Evolutionary conservation across 2,888 invertebrate genomes (phyloP).

Genomic region (Drosophila fungiperda): DNA sequence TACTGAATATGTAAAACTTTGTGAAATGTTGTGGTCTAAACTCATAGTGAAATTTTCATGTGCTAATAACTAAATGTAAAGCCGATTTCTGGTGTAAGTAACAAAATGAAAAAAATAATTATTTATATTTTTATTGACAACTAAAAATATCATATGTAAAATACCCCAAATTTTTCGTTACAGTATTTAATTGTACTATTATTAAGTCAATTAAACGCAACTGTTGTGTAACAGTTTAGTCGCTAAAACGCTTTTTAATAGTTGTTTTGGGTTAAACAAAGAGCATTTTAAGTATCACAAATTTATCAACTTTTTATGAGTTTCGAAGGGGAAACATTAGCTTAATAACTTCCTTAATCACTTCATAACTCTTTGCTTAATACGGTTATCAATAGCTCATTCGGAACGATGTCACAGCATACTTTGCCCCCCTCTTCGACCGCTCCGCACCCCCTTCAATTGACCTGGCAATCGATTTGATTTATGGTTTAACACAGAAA

Average conservation of each 20-base stretch:
- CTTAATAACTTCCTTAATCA: conserved; percentile 40
- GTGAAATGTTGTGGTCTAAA: neutral
- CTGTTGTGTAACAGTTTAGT: neutral
- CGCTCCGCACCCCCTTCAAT: neutral
- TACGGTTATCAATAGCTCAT: conserved; percentile 41
- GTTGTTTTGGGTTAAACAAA: neutral
- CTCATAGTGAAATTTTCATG: neutral
- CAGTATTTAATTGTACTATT: neutral
- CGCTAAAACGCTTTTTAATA: neutral
- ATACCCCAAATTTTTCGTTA: neutral
- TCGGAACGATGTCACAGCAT: neutral
- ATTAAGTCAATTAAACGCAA: neutral
- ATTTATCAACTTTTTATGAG: conserved; percentile 14
- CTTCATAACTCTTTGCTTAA: conserved; percentile 40
- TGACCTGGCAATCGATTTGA: conserved; percentile 61
- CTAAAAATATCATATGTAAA: too few species aligned
- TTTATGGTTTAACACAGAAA: conserved; percentile 63
- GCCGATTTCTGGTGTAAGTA: neutral
- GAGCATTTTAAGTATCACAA: neutral
- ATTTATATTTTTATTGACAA: too few species aligned
- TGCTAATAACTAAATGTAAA: neutral
- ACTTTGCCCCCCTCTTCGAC: too few species aligned
- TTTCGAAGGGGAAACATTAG: conserved; percentile 29
- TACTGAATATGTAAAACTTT: neutral
- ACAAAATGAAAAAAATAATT: too few species aligned